Evolutionary conservation across 2,113 vertebrate species (phyloP).

Genomic region (Ovibos moschatus): DNA sequence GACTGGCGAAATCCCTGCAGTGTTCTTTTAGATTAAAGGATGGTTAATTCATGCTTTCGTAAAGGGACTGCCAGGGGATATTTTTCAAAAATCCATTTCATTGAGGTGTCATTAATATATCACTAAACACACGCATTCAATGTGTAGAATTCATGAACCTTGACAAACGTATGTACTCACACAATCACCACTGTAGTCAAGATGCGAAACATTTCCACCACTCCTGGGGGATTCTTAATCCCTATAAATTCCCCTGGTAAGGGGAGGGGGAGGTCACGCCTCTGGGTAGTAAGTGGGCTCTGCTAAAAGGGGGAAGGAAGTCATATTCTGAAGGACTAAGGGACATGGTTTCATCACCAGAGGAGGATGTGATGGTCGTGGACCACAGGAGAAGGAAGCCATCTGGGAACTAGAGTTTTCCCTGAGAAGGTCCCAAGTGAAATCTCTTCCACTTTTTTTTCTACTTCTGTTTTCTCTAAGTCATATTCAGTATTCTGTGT

Average conservation of each 20-base stretch:
- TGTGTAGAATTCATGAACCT: neutral
- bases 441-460: neutral
- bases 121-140: neutral
- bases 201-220: neutral
- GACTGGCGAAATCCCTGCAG: neutral
- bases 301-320: neutral
- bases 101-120: neutral
- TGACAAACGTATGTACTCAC: neutral
- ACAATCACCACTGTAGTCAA: neutral
- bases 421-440: neutral
- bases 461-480: neutral
- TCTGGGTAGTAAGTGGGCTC: neutral
- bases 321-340: neutral
- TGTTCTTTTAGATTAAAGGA: constrained; percentile 5
- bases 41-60: neutral
- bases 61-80: neutral
- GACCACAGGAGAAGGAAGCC: neutral
- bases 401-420: neutral
- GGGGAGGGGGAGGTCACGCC: neutral
- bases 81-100: constrained; percentile 23
- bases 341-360: neutral
- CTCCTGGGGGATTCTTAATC: neutral
- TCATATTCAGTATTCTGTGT: neutral
- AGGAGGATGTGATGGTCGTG: neutral
- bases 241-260: neutral